phyloP scores from a whole-genome alignment of 1,140 invertebrate genomes.

The Sminthurinus signatus region DNA sequence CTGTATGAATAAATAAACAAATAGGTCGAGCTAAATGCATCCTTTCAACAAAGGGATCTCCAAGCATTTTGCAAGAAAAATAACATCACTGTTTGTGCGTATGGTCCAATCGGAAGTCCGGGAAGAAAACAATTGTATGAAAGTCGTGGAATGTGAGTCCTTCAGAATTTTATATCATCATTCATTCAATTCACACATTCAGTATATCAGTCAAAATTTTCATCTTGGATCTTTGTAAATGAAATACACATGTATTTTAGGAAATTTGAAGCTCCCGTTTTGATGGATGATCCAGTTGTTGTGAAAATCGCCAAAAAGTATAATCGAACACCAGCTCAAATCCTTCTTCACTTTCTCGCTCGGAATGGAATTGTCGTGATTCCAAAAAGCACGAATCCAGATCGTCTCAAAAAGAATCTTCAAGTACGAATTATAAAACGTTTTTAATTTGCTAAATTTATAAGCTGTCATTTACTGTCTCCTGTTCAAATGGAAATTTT shows the following conservation, averaged over 20 bases:
- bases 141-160: slow-evolving; percentile 9
- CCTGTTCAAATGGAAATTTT: too few relatives aligned
- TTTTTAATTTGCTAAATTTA: too few relatives aligned
- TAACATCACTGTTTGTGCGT: slow-evolving; percentile 60
- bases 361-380: slow-evolving; percentile 45
- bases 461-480: too few relatives aligned
- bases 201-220: too few relatives aligned
- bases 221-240: too few relatives aligned
- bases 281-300: slow-evolving; percentile 45
- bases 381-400: slow-evolving; percentile 46
- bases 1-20: too few relatives aligned
- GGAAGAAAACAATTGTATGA: slow-evolving; percentile 44
- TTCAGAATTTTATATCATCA: too few relatives aligned
- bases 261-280: slow-evolving; percentile 19
- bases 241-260: too few relatives aligned
- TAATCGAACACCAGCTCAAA: slow-evolving; percentile 46
- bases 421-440: too few relatives aligned
- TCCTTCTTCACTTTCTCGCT: slow-evolving; percentile 47
- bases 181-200: too few relatives aligned
- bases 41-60: slow-evolving; percentile 49
- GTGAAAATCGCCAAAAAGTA: slow-evolving; percentile 44
- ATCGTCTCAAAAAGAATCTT: slow-evolving; percentile 47
- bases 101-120: slow-evolving; percentile 71
- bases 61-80: slow-evolving; percentile 45
- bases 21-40: slow-evolving; percentile 47